Base-by-base conservation (phyloP, 1,140 invertebrate species). In the Diorhabda elongata region DNA sequence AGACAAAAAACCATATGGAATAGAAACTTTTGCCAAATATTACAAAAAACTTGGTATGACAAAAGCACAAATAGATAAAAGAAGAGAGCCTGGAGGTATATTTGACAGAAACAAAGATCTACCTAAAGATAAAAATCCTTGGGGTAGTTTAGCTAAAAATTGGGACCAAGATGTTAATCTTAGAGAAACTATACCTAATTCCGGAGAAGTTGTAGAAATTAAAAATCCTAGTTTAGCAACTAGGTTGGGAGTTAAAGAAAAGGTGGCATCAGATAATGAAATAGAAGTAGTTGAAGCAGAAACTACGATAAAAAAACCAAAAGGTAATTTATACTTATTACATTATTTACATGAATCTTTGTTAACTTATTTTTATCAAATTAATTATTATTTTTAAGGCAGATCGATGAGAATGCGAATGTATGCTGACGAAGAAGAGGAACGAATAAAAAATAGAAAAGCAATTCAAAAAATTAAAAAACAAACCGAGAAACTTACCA, bases 401-500 rank as follows among this genome's bases (percentile, higher is more conserved):
- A 52, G 47, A n/a, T 3, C 47, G 0, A 52, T 52, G 47, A 6
- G 89, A 72, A 93, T 93, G 91, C 84, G 91, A 78, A 94, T 94
- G 92, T 91, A 91, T 79, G 92, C 92, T n/a, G 92, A 94, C 82
- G 92, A 93, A 76, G 90, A 92, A 80, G 91, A 92, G 79, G 85
- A 87, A 71, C 89, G 88, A 77, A 82, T 85, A 73, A 84, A 79
- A 68, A 71, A 76, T 71, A 82, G 77, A 66, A 78, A 78, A 64
- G 70, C 77, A 64, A 60, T 78, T 69, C 64, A 75, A 68, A 74
- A 72, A 58, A 68, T 80, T 5, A 80, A 80, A 69, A 76, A 78
- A 59, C 73, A 73, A 68, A 74, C 75, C 6, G 77, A 81, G 62
- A 74, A 75, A 72, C 74, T 71, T 43, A 70, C 70, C 57, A 71